Evolutionary conservation across 37 sponge, comb jelly and placozoan genomes (phyloP).

Genomic region (Tethya wilhelma): DNA sequence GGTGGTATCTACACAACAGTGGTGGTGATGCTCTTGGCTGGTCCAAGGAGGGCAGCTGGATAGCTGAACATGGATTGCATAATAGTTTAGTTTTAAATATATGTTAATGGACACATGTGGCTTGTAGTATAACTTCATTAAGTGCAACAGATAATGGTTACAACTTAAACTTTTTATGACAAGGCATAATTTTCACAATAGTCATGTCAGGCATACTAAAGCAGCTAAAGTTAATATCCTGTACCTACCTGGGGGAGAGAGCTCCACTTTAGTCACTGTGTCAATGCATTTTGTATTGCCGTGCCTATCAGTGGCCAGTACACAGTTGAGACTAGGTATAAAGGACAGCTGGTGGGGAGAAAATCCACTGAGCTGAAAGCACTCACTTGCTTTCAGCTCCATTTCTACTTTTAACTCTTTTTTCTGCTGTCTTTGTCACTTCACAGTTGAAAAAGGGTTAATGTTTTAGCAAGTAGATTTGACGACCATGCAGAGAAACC

Average conservation of each 20-base stretch:
- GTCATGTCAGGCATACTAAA: too few species aligned
- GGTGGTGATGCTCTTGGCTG: background rate
- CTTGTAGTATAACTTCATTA: too few species aligned
- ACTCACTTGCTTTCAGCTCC: conserved; percentile 9
- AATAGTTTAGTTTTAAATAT: too few species aligned
- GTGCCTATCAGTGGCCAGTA: conserved; percentile 17
- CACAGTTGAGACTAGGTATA: conserved; percentile 17
- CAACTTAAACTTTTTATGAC: too few species aligned
- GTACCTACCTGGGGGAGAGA: conserved; percentile 1
- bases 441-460: background rate
- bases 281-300: conserved; percentile 24
- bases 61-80: too few species aligned
- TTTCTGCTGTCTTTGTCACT: background rate
- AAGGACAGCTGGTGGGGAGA: conserved; percentile 11
- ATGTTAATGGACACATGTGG: too few species aligned
- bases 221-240: too few species aligned
- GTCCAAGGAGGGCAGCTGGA: too few species aligned
- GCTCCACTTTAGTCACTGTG: background rate
- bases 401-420: background rate
- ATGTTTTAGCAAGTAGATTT: background rate
- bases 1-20: conserved; percentile 2
- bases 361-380: conserved; percentile 8
- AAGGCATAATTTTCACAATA: too few species aligned
- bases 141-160: too few species aligned
- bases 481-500: background rate